Conservation (phyloP, 2,113 vertebrate species). For the Scartelaos histophorus region DNA sequence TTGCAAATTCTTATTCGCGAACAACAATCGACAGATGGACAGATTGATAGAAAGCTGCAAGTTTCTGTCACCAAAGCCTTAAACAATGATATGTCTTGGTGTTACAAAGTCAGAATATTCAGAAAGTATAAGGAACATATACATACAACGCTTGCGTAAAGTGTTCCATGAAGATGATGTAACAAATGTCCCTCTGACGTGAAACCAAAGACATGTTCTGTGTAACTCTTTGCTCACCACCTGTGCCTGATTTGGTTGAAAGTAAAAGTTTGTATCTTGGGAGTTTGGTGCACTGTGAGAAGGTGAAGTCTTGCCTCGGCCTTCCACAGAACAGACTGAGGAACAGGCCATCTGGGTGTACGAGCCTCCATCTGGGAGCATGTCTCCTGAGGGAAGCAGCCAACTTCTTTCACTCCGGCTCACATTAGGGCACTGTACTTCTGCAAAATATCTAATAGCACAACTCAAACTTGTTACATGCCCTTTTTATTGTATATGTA, state of each 20-base stretch:
- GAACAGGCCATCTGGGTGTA: constrained; percentile 56
- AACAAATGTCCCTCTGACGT: not conserved
- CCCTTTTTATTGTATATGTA: not conserved
- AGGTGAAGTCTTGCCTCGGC: constrained; percentile 33
- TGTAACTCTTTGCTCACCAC: not conserved
- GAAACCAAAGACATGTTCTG: not conserved
- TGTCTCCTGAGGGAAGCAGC: constrained; percentile 48
- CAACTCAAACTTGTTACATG: constrained; percentile 8
- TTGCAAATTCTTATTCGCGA: not conserved
- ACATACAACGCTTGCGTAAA: not conserved
- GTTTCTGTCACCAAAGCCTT: not conserved
- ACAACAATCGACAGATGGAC: not conserved
- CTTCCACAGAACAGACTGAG: constrained; percentile 45
- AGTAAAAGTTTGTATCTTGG: not conserved
- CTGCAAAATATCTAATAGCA: constrained; percentile 16
- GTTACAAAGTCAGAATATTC: not conserved
- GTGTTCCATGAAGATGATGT: no score
- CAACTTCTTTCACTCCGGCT: constrained; percentile 41
- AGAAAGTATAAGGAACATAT: not conserved
- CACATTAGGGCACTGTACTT: constrained; percentile 27
- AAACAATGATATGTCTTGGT: not conserved
- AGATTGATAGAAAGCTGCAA: no score
- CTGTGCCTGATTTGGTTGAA: not conserved
- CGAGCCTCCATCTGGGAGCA: constrained; percentile 58
- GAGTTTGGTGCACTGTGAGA: constrained; percentile 1